Evolutionary conservation across 2,797 vertebrate species (phyloP), one percentile per base, ranked within the genome.

Genomic region (Distichodus sexfasciatus): DNA sequence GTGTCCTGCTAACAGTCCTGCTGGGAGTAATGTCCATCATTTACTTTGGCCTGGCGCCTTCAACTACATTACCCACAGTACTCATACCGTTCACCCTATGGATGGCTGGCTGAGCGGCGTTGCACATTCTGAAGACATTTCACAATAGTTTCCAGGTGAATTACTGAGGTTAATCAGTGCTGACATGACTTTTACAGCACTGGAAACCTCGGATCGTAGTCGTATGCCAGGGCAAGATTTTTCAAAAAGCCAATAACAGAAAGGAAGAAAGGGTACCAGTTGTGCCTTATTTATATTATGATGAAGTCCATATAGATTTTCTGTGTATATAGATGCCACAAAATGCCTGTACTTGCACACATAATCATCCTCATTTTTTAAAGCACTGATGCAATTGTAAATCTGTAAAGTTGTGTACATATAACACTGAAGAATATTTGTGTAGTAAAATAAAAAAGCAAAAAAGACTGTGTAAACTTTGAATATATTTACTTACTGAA

Each of bases 1-100:
- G 91, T 0, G 83, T 94, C 55, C 79, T 95, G 0, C 81, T 88
- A 14, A 87, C 93, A 0, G 84, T 86, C 29, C 76, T 93, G 12
- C 87, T 96, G 67, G 95, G 96, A 79, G 53, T 95, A 6, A 75
- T 85, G 14, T 92, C 90, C 19, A 92, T 94, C 6, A 12, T 91
- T 58, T 95, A 74, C 72, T 90, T 92, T 3, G 95, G 96, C 21
- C 64, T 94, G 85, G 89, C 88, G 9, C 90, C 91, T 2, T 92
- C 86, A 46, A 94, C 93, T 23, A 90, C 93, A 0, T 84, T 98
- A 55, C 94, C 93, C 66, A 94, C 94, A 10, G 79, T 97, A 70
- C 81, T 97, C 9, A 83, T 98, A 69, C 91, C 94, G 2, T 96
- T 98, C 79, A 87, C 85, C 7, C 80, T 99, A 54, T 98, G 96